These are phyloP conservation scores for Clostera curtula DNA, from an alignment of 2,888 invertebrate genomes.

Conservation along the genomic window DNA sequence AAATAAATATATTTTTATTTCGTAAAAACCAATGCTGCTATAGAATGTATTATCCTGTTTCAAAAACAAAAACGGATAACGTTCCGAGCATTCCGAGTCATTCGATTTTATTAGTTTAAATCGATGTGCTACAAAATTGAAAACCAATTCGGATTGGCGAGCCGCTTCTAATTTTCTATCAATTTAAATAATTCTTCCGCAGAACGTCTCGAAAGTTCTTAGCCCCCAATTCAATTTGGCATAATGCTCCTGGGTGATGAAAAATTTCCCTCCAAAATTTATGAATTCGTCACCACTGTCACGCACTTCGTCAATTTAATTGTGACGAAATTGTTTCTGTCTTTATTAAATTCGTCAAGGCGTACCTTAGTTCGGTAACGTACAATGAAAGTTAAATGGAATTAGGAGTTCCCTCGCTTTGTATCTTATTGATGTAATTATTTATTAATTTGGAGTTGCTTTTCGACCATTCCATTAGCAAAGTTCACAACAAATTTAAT, in stretches of 20 bases:
- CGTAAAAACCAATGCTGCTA: no score
- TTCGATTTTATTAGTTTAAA: no score
- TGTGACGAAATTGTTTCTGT: conserved; percentile 42
- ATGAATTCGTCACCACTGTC: conserved; percentile 57
- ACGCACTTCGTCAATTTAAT: conserved; percentile 61
- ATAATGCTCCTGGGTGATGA: conserved; percentile 50
- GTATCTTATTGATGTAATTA: not conserved
- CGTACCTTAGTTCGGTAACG: conserved; percentile 23
- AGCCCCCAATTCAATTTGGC: conserved; percentile 58
- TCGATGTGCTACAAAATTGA: no score
- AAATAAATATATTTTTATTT: no score
- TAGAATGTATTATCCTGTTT: conserved; percentile 7
- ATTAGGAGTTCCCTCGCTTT: conserved; percentile 2
- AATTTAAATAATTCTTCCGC: no score
- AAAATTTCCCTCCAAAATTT: conserved; percentile 65
- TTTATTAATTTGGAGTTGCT: not conserved
- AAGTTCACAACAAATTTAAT: not conserved
- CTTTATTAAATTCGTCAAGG: conserved; percentile 33
- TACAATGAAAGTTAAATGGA: conserved; percentile 26
- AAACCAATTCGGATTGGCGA: no score
- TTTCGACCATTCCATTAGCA: conserved; percentile 4
- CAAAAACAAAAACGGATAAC: no score
- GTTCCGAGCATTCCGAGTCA: no score
- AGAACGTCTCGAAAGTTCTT: conserved; percentile 26
- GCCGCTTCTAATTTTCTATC: no score